Percentiles rank a stretch among this genome's conserved stretches.
Conservation (phyloP, 2,888 invertebrate genomes). For the Cheilosia vulpina region DNA sequence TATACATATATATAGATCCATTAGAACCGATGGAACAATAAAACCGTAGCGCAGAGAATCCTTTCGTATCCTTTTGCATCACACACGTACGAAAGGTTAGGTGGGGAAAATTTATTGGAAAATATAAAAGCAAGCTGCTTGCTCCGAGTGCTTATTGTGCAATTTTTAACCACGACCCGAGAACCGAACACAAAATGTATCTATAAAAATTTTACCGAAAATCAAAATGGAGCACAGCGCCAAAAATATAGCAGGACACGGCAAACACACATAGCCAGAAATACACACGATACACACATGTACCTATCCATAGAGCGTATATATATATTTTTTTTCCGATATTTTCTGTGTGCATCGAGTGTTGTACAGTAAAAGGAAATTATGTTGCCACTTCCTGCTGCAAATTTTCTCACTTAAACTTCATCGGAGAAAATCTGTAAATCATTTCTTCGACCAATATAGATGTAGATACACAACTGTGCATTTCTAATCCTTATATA, state of each 20-base stretch:
- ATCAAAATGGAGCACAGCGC: slow-evolving; percentile 60
- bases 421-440: slow-evolving; percentile 69
- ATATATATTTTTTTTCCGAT: slow-evolving; percentile 11
- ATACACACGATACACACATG: slow-evolving; percentile 29
- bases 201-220: slow-evolving; percentile 60
- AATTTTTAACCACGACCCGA: slow-evolving; percentile 68
- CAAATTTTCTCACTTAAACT: slow-evolving; percentile 74
- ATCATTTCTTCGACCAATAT: slow-evolving; percentile 60
- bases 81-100: slow-evolving; percentile 67
- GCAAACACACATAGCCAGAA: background rate
- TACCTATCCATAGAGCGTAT: slow-evolving; percentile 6
- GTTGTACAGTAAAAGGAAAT: slow-evolving; percentile 63
- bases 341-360: slow-evolving; percentile 52
- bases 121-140: slow-evolving; percentile 73
- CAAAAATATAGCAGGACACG: slow-evolving; percentile 52
- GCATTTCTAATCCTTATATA: slow-evolving; percentile 50
- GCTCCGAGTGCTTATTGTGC: slow-evolving; percentile 69
- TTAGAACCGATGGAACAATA: slow-evolving; percentile 65
- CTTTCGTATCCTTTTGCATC: slow-evolving; percentile 62
- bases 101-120: slow-evolving; percentile 67
- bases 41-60: slow-evolving; percentile 53
- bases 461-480: slow-evolving; percentile 19
- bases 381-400: slow-evolving; percentile 75
- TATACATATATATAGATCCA: background rate
- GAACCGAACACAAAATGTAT: slow-evolving; percentile 58